A percentile compares a stretch with the other conserved stretches of the same genome.
Evolutionary conservation across 2,113 vertebrate genomes (phyloP).

Genomic region (Peromyscus californicus): DNA sequence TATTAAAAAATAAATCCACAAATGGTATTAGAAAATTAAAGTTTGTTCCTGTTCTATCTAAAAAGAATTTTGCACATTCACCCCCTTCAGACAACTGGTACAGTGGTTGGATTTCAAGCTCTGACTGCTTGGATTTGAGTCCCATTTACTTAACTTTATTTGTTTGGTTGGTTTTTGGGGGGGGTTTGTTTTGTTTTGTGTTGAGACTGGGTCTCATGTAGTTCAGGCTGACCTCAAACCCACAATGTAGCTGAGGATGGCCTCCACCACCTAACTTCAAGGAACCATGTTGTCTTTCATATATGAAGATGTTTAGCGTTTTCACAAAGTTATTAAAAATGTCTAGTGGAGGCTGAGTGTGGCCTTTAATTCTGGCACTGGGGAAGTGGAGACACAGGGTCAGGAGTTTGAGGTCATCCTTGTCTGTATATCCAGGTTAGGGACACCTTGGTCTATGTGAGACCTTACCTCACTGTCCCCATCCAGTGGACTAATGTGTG

Average conservation of each 20-base stretch:
- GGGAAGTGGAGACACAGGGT: not conserved
- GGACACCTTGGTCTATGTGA: not conserved
- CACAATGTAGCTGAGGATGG: not conserved
- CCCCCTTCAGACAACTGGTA: not conserved
- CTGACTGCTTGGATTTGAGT: not conserved
- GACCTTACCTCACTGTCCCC: no score
- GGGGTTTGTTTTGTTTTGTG: not conserved
- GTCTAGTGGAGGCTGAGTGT: not conserved
- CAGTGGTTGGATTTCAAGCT: not conserved
- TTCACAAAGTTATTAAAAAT: not conserved
- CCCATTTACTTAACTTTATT: not conserved
- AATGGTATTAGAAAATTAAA: slow-evolving; percentile 1
- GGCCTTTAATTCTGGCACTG: not conserved
- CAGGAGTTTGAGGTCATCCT: not conserved
- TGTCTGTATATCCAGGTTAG: not conserved
- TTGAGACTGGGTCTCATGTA: not conserved
- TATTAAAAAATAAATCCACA: not conserved
- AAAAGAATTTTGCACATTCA: not conserved
- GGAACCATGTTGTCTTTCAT: not conserved
- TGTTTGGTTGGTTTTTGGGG: not conserved
- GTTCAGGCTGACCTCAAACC: not conserved
- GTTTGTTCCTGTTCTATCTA: not conserved
- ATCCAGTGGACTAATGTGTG: not conserved
- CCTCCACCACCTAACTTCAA: not conserved
- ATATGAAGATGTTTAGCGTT: not conserved